Percentiles rank a stretch among this genome's conserved stretches.
These are phyloP conservation scores for Coenonympha arcania DNA, from an alignment of 2,888 invertebrate species.

Conservation along the genomic window DNA sequence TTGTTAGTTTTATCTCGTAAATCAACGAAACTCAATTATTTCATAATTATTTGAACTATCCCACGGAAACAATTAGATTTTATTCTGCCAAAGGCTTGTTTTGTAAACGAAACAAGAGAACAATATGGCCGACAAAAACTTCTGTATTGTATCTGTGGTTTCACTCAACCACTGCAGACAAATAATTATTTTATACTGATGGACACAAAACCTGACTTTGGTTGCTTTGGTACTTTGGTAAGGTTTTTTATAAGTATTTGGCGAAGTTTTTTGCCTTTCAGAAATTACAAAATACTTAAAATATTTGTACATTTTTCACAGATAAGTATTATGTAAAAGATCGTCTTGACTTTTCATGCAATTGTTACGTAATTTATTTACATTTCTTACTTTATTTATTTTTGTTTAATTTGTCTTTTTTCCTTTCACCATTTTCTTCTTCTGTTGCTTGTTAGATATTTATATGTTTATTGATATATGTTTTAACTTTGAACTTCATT, in stretches of 20 bases:
- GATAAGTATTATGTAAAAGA: not conserved
- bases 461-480: not conserved
- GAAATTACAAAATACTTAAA: not conserved
- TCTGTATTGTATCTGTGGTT: constrained; percentile 11
- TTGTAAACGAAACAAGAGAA: constrained; percentile 17
- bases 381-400: not conserved
- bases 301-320: not conserved
- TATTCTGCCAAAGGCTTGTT: constrained; percentile 14
- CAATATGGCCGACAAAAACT: constrained; percentile 18
- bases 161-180: constrained; percentile 4
- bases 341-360: not conserved
- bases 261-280: not conserved
- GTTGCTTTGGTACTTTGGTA: not conserved
- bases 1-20: constrained; percentile 20
- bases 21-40: constrained; percentile 20
- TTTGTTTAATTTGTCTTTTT: not conserved
- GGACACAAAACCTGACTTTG: too few relatives aligned
- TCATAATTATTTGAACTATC: constrained; percentile 20
- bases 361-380: not conserved
- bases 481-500: not conserved
- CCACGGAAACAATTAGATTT: constrained; percentile 20
- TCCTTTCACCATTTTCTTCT: not conserved
- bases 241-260: not conserved
- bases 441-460: not conserved
- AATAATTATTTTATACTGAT: not conserved